Percentiles rank a stretch among this genome's conserved stretches.
These are phyloP conservation scores for Rhombomys opimus DNA, from an alignment of 2,113 vertebrate species.

Conservation along the genomic window DNA sequence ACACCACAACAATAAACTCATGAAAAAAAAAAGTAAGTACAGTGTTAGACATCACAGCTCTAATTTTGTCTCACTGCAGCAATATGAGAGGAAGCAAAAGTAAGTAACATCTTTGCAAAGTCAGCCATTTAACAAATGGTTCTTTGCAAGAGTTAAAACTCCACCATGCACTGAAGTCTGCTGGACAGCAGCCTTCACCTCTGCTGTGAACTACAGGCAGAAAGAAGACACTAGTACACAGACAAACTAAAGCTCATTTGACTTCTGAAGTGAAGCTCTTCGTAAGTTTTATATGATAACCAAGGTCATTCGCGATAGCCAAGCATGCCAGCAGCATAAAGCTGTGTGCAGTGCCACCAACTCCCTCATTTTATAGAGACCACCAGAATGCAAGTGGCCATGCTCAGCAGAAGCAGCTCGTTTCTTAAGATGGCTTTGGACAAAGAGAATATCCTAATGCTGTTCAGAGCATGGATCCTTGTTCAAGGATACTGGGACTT, in stretches of 20 bases:
- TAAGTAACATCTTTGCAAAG: constrained; percentile 33
- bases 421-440: background rate
- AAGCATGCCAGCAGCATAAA: background rate
- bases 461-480: background rate
- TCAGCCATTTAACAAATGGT: background rate
- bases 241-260: constrained; percentile 9
- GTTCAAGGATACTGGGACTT: background rate
- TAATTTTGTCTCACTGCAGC: background rate
- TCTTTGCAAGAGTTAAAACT: background rate
- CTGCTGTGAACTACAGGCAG: background rate
- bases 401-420: background rate
- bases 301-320: background rate
- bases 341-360: background rate
- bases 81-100: background rate
- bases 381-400: background rate
- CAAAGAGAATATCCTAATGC: background rate
- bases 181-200: background rate
- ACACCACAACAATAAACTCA: background rate
- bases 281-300: background rate
- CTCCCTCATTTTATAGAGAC: background rate
- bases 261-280: background rate
- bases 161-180: background rate
- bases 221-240: background rate
- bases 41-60: background rate
- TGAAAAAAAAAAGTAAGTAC: background rate